Conservation (phyloP, 1,140 invertebrate species). For the Rhysida immarginata region DNA sequence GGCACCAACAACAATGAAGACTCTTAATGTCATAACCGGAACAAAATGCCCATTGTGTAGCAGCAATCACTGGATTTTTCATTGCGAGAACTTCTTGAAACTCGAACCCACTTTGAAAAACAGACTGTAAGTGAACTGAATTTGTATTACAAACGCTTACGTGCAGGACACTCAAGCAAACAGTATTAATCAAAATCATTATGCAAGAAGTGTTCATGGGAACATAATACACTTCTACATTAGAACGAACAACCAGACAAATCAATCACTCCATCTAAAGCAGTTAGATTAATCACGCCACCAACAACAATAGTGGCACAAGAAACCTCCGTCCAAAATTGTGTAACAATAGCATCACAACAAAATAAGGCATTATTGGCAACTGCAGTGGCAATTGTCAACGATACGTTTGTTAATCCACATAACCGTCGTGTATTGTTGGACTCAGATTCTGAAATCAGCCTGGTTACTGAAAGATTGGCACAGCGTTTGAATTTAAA, state of each 20-base stretch:
- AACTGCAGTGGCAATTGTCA: too few species aligned
- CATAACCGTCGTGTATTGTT: too few species aligned
- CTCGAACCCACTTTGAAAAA: neutral
- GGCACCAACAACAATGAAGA: neutral
- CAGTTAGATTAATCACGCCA: too few species aligned
- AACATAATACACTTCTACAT: neutral
- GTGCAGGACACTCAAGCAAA: neutral
- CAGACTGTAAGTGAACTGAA: neutral
- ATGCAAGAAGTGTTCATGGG: neutral
- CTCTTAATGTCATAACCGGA: neutral
- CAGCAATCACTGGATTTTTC: neutral
- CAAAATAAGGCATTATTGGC: too few species aligned
- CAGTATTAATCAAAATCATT: neutral
- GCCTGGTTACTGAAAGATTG: too few species aligned
- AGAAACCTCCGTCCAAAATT: too few species aligned
- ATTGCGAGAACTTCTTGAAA: neutral
- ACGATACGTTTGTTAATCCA: too few species aligned
- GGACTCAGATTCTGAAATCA: too few species aligned
- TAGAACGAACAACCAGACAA: neutral
- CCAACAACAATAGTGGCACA: too few species aligned
- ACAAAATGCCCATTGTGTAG: neutral
- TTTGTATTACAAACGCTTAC: neutral
- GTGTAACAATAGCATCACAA: too few species aligned
- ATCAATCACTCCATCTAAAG: too few species aligned
- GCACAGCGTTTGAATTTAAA: too few species aligned